A percentile compares a stretch with the other conserved stretches of the same genome.
phyloP scores from a whole-genome alignment of 2,113 vertebrate genomes.

The Sinocyclocheilus anshuiensis region DNA sequence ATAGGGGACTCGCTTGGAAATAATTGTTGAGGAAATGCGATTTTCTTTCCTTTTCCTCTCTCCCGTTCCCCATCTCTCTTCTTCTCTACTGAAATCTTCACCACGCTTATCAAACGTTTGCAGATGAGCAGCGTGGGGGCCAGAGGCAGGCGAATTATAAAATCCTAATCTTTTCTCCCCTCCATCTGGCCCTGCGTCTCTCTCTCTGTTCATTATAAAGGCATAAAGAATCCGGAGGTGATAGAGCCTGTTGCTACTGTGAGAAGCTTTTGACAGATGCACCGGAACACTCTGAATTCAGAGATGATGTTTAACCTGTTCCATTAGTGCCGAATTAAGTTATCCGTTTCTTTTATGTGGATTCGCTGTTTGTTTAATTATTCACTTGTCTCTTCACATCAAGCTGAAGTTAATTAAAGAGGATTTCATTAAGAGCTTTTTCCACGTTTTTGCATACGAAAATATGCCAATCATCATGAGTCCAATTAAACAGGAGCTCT shows the following conservation, averaged over 20 bases:
- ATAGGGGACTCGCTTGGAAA: slow-evolving; percentile 39
- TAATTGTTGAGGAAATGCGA: slow-evolving; percentile 64
- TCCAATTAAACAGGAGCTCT: slow-evolving; percentile 61
- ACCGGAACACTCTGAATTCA: slow-evolving; percentile 50
- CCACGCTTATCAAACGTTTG: slow-evolving; percentile 70
- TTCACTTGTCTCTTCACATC: slow-evolving; percentile 64
- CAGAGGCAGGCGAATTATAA: slow-evolving; percentile 61
- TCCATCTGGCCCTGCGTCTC: slow-evolving; percentile 60
- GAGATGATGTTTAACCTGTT: slow-evolving; percentile 58
- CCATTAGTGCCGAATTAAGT: slow-evolving; percentile 58
- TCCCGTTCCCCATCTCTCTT: slow-evolving; percentile 42
- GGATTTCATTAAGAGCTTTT: slow-evolving; percentile 61
- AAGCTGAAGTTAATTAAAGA: slow-evolving; percentile 70
- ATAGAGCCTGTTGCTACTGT: slow-evolving; percentile 56
- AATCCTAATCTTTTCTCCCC: slow-evolving; percentile 68
- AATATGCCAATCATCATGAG: slow-evolving; percentile 55
- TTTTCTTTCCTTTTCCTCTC: slow-evolving; percentile 46
- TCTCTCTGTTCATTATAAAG: slow-evolving; percentile 13
- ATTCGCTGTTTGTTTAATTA: slow-evolving; percentile 45
- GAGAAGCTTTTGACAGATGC: slow-evolving; percentile 57
- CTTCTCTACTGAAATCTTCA: slow-evolving; percentile 41
- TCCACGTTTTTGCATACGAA: slow-evolving; percentile 54
- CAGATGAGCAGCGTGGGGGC: slow-evolving; percentile 68
- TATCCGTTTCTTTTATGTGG: not conserved
- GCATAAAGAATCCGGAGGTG: slow-evolving; percentile 54